Evolutionary conservation across 2,797 vertebrate genomes (phyloP), one percentile per base, ranked within the genome.

Genomic region (Hemibagrus guttatus): DNA sequence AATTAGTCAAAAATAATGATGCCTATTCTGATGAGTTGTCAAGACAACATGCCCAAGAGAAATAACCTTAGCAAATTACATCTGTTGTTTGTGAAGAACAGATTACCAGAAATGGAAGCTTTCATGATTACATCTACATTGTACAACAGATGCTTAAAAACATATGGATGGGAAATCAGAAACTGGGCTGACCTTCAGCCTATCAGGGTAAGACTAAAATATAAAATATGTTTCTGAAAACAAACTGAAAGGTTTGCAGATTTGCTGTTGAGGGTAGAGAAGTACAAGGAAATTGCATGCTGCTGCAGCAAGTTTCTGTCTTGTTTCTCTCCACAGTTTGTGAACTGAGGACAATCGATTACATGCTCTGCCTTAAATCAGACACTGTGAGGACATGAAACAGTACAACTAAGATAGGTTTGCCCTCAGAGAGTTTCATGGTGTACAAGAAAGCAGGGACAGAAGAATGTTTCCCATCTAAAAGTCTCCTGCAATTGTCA

Each of bases 161-260:
- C 8, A 12, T 35, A 23, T 61, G 17, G 5, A 80, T 59, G 42
- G 58, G 2, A 19, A 64, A 31, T 68, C 61, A 79, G 63, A 58
- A 46, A 46, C 23, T 85, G 28, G 59, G 39, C 14, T 61, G n/a
- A 49, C 39, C 6, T 26, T 76, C 7, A 56, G 21, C 21, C 6
- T 59, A 59, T 28, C 31, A 59, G 14, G 16, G 26, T 17, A 59
- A 11, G 2, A 16, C 69, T 56, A n/a, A 83, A 78, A 31, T 63
- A 39, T 39, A 59, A 85, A 81, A 28, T 66, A 42, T 86, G 28
- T 83, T 35, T 87, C 63, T 87, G 46, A 89, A 87, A 88, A 81
- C 64, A 71, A 75, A 81, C 16, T 8, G 16, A 86, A 76, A 54
- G n/a, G 11, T 76, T 54, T 76, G n/a, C n/a, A 35, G 8, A 42